phyloP scores from a whole-genome alignment of 2,888 invertebrate genomes.

The Tetramorium bicarinatum region DNA sequence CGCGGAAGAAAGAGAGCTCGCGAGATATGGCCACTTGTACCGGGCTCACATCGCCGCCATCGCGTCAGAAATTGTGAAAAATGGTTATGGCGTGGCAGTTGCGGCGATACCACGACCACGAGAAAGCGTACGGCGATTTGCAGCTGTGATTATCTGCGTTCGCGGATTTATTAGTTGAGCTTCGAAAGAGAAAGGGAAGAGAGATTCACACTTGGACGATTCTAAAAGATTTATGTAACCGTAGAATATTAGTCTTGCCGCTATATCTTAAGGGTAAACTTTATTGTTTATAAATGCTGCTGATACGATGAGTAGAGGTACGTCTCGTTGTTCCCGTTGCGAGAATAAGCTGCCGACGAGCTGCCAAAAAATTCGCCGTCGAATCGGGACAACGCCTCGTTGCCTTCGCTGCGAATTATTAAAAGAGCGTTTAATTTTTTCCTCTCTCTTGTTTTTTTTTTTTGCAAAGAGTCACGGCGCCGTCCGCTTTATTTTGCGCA shows the following conservation, averaged over 20 bases:
- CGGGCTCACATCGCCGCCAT: slow-evolving; percentile 47
- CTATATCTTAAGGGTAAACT: background rate
- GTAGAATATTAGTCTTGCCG: background rate
- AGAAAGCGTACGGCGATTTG: slow-evolving; percentile 48
- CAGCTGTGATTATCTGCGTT: slow-evolving; percentile 50
- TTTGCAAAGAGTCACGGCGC: slow-evolving; percentile 48
- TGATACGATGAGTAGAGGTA: background rate
- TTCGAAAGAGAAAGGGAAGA: background rate
- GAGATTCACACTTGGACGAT: slow-evolving; percentile 1
- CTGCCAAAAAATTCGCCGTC: slow-evolving; percentile 22
- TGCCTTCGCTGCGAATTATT: slow-evolving; percentile 66
- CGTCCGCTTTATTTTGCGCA: slow-evolving; percentile 57
- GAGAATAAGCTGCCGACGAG: slow-evolving; percentile 27
- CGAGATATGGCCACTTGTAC: slow-evolving; percentile 74
- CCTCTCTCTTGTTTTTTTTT: slow-evolving; percentile 34
- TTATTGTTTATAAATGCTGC: background rate
- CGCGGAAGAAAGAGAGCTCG: slow-evolving; percentile 60
- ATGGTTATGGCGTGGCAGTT: slow-evolving; percentile 74
- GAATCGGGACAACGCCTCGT: slow-evolving; percentile 26
- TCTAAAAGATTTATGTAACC: background rate
- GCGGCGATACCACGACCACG: slow-evolving; percentile 62
- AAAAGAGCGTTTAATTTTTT: slow-evolving; percentile 71
- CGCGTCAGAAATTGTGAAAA: slow-evolving; percentile 72
- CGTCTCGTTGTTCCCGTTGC: background rate
- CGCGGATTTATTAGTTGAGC: slow-evolving; percentile 59